Evolutionary conservation across 2,113 vertebrate species (phyloP), one percentile per base, ranked within the genome.

Genomic region (Poicephalus meyeri): DNA sequence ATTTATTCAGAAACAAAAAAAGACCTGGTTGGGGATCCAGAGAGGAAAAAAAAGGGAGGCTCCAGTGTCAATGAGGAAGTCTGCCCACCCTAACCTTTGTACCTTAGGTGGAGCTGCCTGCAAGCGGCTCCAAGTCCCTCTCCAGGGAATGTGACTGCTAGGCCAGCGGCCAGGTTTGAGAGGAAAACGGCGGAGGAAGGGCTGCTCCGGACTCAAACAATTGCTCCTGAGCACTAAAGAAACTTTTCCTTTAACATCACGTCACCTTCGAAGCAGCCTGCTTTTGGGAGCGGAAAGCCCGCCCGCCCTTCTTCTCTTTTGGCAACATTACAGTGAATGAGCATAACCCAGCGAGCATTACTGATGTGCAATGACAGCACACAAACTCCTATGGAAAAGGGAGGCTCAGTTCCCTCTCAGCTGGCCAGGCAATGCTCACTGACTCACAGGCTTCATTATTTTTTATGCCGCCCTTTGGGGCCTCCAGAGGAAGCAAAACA

Each of bases 81-180:
- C 44, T 84, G 92, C 72, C 95, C 89, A 55, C 95, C 94, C 97
- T 84, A 71, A 93, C 91, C 95, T 97, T 86, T 93, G 94, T 93
- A 91, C 95, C 87, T 63, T 88, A 94, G 97, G 96, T 93, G 96
- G 97, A 93, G 96, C n/a, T 94, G 80, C 81, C 74, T 91, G 77
- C 61, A 80, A 96, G 46, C 24, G 66, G 94, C 89, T 91, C 83
- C 29, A 73, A 79, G 82, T 63, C 81, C 81, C 79, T 80, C 91
- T 76, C 92, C 91, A 64, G 95, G 95, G 96, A 97, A 91, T 37
- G 18, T 14, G 37, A 23, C 6, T 6, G 55, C 53, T 10, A 80
- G 93, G 94, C 86, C 49, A n/a, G 79, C 23, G 0, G 94, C 88
- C 96, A 92, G 96, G 86, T 49, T 79, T 53, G 3, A 78, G 73